Percentiles rank a stretch among this genome's conserved stretches.
These are phyloP conservation scores for Maniola hyperantus DNA, from an alignment of 2,888 invertebrate genomes.

Conservation along the genomic window DNA sequence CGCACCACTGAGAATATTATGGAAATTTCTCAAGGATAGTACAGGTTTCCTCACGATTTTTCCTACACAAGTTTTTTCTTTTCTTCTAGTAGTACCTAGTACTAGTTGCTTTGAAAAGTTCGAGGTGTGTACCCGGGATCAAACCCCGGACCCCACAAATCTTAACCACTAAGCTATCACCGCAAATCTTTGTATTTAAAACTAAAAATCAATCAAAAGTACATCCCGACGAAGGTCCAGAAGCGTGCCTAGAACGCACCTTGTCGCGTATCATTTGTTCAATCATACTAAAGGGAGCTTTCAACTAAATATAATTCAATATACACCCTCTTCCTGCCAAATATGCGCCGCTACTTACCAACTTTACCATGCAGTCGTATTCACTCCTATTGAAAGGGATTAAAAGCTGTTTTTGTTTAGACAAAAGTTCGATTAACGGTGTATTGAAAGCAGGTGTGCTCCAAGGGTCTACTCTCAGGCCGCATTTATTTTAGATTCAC, in stretches of 20 bases:
- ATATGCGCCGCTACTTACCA: slow-evolving; percentile 66
- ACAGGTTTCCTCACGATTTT: no score
- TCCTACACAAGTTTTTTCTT: no score
- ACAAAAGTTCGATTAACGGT: slow-evolving; percentile 40
- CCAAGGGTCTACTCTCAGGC: slow-evolving; percentile 67
- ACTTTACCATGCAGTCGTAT: slow-evolving; percentile 38
- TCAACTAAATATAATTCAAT: slow-evolving; percentile 80
- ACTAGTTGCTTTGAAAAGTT: no score
- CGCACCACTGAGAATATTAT: no score
- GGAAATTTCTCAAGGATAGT: no score
- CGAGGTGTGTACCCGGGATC: no score
- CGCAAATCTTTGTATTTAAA: not conserved
- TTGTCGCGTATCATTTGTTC: slow-evolving; percentile 76
- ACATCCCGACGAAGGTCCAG: slow-evolving; percentile 16
- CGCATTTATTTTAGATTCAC: slow-evolving; percentile 77
- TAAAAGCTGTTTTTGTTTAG: slow-evolving; percentile 50
- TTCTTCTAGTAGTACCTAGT: no score
- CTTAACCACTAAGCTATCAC: not conserved
- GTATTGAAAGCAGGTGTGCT: slow-evolving; percentile 73
- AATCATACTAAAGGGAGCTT: slow-evolving; percentile 75
- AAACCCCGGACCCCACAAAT: no score
- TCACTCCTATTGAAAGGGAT: slow-evolving; percentile 46
- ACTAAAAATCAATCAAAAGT: slow-evolving; percentile 8
- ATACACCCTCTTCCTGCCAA: slow-evolving; percentile 82
- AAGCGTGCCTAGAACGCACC: slow-evolving; percentile 51